Evolutionary conservation across 2,113 vertebrate genomes (phyloP), one percentile per base, ranked within the genome.

Genomic region (Oophaga pumilio): DNA sequence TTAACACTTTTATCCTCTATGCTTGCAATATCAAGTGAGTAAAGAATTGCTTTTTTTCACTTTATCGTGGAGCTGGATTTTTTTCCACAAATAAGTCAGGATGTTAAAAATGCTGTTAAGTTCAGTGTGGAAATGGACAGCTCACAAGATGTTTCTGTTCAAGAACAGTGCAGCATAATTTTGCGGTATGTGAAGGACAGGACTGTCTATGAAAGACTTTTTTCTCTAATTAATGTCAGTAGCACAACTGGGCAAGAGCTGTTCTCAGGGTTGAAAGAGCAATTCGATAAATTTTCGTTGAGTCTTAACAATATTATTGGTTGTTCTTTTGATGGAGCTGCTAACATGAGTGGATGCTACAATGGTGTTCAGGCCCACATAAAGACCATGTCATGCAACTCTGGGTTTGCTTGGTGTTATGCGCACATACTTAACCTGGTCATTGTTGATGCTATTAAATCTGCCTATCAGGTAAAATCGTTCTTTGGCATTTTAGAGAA

Each of bases 151-250:
- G 24, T 73, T 28, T 6, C 26, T 28, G n/a, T 73, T 26, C 4
- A 13, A 73, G 69, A 73, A 73, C 69, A 73, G 69, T 73, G 26
- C 18, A 73, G 69, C 26, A 73, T 73, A 22, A 73, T 73, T 73
- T 15, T 73, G 15, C 26, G 26, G 1, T 73, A 73, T 73, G 69
- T 73, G 8, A 13, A 33, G 69, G 69, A 73, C 5, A 73, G 6
- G 33, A 73, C 69, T 26, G 26, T 73, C 24, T 12, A 73, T 26
- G 26, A 73, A 33, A 73, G 18, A 24, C 69, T 73, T 13, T 73
- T 73, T 73, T 73, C 24, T 73, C 26, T 33, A 1, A 73, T 73
- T 15, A 73, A 73, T 73, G 5, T 73, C 12, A 28, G n/a, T 11
- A 68, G n/a, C n/a, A 68, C 20, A 73, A 28, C n/a, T n/a, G n/a